Conservation (phyloP, 2,797 vertebrate species). For the Denticeps clupeoides region DNA sequence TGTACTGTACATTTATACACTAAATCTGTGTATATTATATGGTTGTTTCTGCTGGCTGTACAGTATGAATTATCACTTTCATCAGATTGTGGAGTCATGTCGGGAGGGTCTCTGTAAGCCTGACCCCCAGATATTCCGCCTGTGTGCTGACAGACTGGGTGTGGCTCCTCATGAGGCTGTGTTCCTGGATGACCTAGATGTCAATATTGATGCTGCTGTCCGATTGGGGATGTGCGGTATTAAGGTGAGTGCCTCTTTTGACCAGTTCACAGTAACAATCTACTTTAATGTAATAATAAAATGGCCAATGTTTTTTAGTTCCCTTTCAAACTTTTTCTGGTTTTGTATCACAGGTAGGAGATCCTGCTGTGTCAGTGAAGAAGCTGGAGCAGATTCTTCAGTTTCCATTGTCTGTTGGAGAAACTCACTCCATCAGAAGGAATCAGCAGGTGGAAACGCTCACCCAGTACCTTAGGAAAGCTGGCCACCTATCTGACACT, state of each 20-base stretch:
- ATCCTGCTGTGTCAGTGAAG: conserved; percentile 45
- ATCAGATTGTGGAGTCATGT: conserved; percentile 60
- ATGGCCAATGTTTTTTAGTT: neutral
- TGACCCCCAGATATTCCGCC: conserved; percentile 48
- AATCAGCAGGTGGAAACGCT: conserved; percentile 37
- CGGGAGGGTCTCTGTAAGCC: conserved; percentile 54
- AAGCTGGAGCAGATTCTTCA: conserved; percentile 56
- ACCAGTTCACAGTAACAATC: neutral
- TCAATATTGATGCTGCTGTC: conserved; percentile 54
- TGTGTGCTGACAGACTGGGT: conserved; percentile 54
- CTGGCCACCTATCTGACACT: conserved; percentile 36
- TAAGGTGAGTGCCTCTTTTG: conserved; percentile 41
- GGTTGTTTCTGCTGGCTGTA: neutral
- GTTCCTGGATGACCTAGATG: conserved; percentile 60
- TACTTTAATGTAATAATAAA: too few species aligned
- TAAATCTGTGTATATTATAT: too few species aligned
- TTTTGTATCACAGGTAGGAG: conserved; percentile 44
- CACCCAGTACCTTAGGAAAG: conserved; percentile 50
- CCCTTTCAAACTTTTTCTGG: too few species aligned
- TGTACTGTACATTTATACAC: too few species aligned
- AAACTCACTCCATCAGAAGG: conserved; percentile 41
- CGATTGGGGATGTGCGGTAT: conserved; percentile 58
- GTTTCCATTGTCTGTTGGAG: conserved; percentile 50
- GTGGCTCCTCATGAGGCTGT: conserved; percentile 55
- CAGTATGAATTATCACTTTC: neutral